phyloP scores from a whole-genome alignment of 1,140 invertebrate species.

The Anadara kagoshimensis region DNA sequence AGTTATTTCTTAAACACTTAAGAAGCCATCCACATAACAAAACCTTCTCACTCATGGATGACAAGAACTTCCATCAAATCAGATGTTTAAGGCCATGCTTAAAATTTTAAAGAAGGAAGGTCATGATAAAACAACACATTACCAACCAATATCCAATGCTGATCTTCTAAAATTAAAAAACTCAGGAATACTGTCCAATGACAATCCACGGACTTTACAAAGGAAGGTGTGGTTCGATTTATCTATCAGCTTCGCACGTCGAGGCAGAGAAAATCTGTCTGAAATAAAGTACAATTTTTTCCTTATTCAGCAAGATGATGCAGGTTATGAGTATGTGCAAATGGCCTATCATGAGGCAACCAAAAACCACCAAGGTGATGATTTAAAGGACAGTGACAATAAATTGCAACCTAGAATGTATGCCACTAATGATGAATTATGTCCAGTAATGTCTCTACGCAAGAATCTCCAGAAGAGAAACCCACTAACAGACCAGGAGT shows the following conservation, averaged over 20 bases:
- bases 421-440: not conserved
- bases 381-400: not conserved
- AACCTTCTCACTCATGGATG: not conserved
- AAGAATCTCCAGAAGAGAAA: constrained; percentile 13
- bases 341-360: constrained; percentile 3
- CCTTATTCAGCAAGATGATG: not conserved
- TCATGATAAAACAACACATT: constrained; percentile 21
- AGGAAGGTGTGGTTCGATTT: constrained; percentile 34
- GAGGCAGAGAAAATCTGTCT: constrained; percentile 10
- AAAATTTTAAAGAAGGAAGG: constrained; percentile 7
- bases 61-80: constrained; percentile 22
- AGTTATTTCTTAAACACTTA: too few species aligned
- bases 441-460: constrained; percentile 8
- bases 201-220: not conserved
- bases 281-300: not conserved
- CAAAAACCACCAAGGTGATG: constrained; percentile 11
- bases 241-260: constrained; percentile 13
- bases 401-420: not conserved
- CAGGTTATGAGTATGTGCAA: constrained; percentile 7
- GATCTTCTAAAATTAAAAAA: not conserved
- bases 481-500: not conserved
- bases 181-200: not conserved
- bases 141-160: constrained; percentile 8
- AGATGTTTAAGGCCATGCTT: constrained; percentile 1
- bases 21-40: constrained; percentile 10